Conservation (phyloP, 1,140 invertebrate species). For the Amyelois transitella region DNA sequence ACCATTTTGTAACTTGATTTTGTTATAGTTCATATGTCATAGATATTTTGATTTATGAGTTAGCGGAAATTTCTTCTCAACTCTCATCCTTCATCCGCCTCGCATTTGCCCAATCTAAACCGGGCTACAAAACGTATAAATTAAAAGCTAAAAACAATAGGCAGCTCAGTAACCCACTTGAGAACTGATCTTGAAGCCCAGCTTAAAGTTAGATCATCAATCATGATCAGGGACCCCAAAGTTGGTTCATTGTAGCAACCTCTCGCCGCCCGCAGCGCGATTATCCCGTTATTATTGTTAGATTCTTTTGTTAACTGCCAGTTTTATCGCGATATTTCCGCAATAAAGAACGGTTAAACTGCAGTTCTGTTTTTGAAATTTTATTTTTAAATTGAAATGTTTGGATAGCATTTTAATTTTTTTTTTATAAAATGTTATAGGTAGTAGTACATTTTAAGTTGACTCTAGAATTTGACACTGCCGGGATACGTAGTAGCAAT, state of each 20-base stretch:
- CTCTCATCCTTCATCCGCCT: background rate
- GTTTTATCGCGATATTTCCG: conserved; percentile 9
- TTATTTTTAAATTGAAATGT: background rate
- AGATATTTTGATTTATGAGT: background rate
- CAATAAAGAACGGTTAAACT: background rate
- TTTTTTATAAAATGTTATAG: background rate
- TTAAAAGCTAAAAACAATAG: background rate
- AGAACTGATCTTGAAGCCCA: background rate
- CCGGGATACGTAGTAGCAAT: too few species aligned
- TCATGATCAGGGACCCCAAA: conserved; percentile 22
- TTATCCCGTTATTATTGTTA: conserved; percentile 29
- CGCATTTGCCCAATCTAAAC: background rate
- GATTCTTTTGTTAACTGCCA: conserved; percentile 20
- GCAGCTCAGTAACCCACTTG: background rate
- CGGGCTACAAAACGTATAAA: background rate
- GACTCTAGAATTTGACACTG: background rate
- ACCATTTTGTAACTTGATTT: too few species aligned
- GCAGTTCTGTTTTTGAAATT: background rate
- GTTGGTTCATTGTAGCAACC: conserved; percentile 15
- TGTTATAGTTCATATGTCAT: too few species aligned
- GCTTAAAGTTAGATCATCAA: conserved; percentile 19
- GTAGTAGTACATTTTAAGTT: background rate
- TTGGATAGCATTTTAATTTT: background rate
- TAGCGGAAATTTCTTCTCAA: background rate
- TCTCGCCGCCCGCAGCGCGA: conserved; percentile 5